Percentiles rank a stretch among this genome's conserved stretches.
Evolutionary conservation across 2,797 vertebrate species (phyloP).

Genomic region (Rhynchotus rufescens): DNA sequence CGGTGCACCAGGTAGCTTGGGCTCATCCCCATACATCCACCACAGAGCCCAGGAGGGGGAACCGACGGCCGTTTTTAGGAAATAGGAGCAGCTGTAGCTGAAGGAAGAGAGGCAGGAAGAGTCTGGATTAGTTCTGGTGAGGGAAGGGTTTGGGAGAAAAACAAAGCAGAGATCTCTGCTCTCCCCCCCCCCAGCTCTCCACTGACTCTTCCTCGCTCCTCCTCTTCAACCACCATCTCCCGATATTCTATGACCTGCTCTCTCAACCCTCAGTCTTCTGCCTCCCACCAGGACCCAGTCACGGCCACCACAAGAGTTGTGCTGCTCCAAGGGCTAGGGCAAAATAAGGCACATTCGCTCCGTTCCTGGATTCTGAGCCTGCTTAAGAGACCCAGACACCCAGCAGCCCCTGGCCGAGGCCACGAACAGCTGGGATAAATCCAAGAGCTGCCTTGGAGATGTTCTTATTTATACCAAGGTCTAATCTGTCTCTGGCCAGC

Average conservation of each 20-base stretch:
- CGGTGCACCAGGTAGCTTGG: no score
- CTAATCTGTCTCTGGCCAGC: neutral
- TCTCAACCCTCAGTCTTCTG: neutral
- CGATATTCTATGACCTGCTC: neutral
- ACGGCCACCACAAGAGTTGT: neutral
- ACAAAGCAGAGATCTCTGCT: neutral
- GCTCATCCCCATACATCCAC: neutral
- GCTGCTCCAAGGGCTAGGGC: neutral
- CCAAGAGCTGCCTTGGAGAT: neutral
- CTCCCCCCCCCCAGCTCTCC: fast-evolving
- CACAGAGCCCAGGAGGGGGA: neutral
- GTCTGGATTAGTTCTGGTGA: neutral
- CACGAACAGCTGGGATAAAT: conserved; percentile 1
- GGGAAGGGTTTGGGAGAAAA: neutral
- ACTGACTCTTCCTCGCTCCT: neutral
- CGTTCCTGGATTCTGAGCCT: neutral
- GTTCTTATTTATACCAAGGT: conserved; percentile 26
- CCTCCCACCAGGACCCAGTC: neutral
- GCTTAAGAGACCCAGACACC: neutral
- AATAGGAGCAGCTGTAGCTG: neutral
- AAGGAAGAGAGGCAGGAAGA: neutral
- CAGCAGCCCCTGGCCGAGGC: neutral
- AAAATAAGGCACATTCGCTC: neutral
- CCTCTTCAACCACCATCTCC: neutral
- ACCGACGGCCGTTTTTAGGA: neutral